phyloP scores from a whole-genome alignment of 1,140 invertebrate genomes.

The Dendroctonus valens region DNA sequence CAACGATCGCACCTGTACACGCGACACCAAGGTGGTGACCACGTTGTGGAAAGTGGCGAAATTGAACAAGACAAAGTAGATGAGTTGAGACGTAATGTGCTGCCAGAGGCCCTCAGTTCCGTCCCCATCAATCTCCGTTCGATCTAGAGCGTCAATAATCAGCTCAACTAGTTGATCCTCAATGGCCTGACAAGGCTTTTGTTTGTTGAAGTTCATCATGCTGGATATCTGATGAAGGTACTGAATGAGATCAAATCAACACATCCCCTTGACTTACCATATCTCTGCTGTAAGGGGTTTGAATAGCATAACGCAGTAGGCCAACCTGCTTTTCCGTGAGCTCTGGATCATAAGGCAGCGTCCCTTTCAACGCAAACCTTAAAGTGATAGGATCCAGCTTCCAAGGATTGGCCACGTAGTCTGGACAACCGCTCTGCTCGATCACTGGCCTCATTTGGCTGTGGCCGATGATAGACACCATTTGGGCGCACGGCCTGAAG shows the following conservation, averaged over 20 bases:
- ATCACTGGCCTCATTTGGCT: slow-evolving; percentile 90
- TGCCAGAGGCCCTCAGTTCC: slow-evolving; percentile 85
- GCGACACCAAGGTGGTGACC: slow-evolving; percentile 80
- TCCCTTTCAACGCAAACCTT: slow-evolving; percentile 84
- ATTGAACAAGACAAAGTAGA: slow-evolving; percentile 94
- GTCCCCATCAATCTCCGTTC: slow-evolving; percentile 75
- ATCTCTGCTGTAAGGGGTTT: slow-evolving; percentile 93
- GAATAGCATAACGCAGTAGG: slow-evolving; percentile 84
- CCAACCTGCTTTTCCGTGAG: slow-evolving; percentile 86
- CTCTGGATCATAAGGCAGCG: slow-evolving; percentile 87
- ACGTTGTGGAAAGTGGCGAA: slow-evolving; percentile 92
- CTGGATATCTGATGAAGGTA: slow-evolving; percentile 57
- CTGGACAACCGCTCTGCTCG: slow-evolving; percentile 86
- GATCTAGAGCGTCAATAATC: slow-evolving; percentile 89
- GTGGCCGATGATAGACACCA: slow-evolving; percentile 90
- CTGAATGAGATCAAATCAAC: no score
- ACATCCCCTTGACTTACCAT: slow-evolving; percentile 63
- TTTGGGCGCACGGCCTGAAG: slow-evolving; percentile 88
- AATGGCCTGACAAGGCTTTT: slow-evolving; percentile 78
- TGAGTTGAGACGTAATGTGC: slow-evolving; percentile 91
- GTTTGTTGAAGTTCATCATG: slow-evolving; percentile 91
- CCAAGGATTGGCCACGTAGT: slow-evolving; percentile 89
- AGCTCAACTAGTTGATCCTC: slow-evolving; percentile 93
- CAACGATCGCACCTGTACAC: slow-evolving; percentile 38
- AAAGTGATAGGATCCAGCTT: slow-evolving; percentile 80